phyloP scores from a whole-genome alignment of 2,888 invertebrate species.

The Acanthococcus lagerstroemiae region DNA sequence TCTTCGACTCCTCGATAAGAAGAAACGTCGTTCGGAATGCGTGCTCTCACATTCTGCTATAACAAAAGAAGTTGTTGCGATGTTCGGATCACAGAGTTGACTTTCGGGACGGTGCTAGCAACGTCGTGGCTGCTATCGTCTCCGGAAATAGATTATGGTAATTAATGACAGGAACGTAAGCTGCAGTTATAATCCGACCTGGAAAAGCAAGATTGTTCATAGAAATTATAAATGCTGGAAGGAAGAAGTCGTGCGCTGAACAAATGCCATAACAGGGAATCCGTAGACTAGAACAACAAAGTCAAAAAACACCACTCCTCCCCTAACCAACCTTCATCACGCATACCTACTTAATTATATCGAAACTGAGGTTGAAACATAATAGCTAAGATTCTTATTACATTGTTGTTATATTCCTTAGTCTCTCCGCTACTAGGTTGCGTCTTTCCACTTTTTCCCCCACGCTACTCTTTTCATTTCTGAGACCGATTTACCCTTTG shows the following conservation, averaged over 20 bases:
- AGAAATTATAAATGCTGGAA: not conserved
- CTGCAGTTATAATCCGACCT: constrained; percentile 91
- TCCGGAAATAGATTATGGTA: constrained; percentile 96
- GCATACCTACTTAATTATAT: too few relatives aligned
- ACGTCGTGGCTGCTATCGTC: constrained; percentile 62
- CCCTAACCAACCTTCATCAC: too few relatives aligned
- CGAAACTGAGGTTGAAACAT: not conserved
- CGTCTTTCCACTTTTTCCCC: too few relatives aligned
- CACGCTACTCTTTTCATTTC: too few relatives aligned
- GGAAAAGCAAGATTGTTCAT: constrained; percentile 37
- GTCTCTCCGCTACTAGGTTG: too few relatives aligned
- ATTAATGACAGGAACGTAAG: constrained; percentile 93
- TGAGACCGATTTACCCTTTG: too few relatives aligned
- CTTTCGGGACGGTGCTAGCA: constrained; percentile 50
- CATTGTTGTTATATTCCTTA: too few relatives aligned
- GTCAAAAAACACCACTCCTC: not conserved
- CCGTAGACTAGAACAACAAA: not conserved
- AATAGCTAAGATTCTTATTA: too few relatives aligned
- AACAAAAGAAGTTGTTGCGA: too few relatives aligned
- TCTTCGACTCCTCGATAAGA: too few relatives aligned
- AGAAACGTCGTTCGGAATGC: too few relatives aligned
- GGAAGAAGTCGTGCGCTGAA: not conserved
- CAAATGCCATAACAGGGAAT: not conserved
- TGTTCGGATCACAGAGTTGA: not conserved
- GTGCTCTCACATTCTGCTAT: too few relatives aligned